Evolutionary conservation across 1,140 invertebrate species (phyloP), one percentile per base, ranked within the genome.

Genomic region (Orchesella cincta): DNA sequence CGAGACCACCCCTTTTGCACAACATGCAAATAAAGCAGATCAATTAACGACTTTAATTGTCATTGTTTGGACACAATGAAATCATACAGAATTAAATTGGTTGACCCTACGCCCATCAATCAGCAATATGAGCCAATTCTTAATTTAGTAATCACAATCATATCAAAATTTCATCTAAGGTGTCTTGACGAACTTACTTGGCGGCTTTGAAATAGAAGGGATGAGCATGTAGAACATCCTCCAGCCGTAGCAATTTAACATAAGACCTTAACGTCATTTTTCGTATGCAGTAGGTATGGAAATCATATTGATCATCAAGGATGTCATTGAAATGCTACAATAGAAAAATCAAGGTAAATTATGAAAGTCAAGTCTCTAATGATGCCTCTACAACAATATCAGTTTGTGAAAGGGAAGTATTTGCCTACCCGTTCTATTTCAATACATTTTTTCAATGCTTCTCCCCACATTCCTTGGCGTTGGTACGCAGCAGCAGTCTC

Each of bases 221-320:
- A 89, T 98, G 95, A 76, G 91, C 89, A 2, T 96, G 88, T 8
- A 98, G 85, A 18, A 96, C 91, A 86, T 99, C 97, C 86, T 99
- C 97, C 78, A 99, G 87, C 79, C 96, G 89, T 76, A 99, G 87
- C 23, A 99, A 88, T 3, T 94, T 93, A 1, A 99, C 93, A 86
- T 99, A 99, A 0, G 97, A 95, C 57, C 96, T 90, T 33, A 99
- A 87, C 1, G 98, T 99, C 95, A 99, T 98, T 88, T 99, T 99
- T 71, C 98, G 89, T 92, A 99, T 95, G 85, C 98, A 99, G 87
- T 99, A 99, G 29, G 97, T 98, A 87, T 99, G 98, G 86, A 99
- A 99, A 88, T 99, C 98, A 87, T 99, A 99, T 87, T 99, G 98
- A 88, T 99, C 98, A 86, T 99, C 98, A 85, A 98, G 97, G 81